Evolutionary conservation across 2,797 vertebrate species (phyloP).

Genomic region (Poeciliopsis infans): DNA sequence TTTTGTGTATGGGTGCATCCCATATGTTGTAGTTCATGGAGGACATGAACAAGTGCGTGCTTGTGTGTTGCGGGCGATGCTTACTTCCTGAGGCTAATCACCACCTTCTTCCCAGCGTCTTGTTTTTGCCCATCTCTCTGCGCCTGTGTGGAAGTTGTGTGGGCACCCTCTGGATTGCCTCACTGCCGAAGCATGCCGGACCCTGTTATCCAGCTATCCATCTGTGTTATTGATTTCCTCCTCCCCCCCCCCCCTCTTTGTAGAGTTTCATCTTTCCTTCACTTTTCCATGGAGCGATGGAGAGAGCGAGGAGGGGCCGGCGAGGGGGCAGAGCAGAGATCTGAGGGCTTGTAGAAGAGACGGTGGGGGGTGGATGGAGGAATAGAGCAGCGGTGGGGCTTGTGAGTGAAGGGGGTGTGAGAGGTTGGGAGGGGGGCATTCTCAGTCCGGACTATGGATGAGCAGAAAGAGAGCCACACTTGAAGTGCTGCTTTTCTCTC

Average conservation of each 20-base stretch:
- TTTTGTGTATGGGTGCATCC: constrained; percentile 27
- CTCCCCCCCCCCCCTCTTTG: constrained; percentile 70
- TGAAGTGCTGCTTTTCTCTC: constrained; percentile 67
- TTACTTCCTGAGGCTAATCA: constrained; percentile 78
- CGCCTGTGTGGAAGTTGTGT: constrained; percentile 84
- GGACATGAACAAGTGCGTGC: constrained; percentile 52
- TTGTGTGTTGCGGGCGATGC: constrained; percentile 69
- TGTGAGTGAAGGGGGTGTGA: constrained; percentile 67
- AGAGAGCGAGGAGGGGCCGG: constrained; percentile 62
- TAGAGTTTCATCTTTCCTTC: constrained; percentile 85
- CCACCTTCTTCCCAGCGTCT: constrained; percentile 73
- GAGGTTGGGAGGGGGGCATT: constrained; percentile 56
- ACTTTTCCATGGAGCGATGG: constrained; percentile 77
- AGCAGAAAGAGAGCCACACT: constrained; percentile 67
- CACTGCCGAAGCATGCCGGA: constrained; percentile 82
- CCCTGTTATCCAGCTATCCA: constrained; percentile 86
- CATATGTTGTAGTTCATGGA: constrained; percentile 25
- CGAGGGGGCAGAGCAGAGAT: constrained; percentile 73
- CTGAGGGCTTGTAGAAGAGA: constrained; percentile 68
- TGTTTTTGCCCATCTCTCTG: constrained; percentile 77
- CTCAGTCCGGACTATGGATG: constrained; percentile 73
- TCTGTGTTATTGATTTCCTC: constrained; percentile 86
- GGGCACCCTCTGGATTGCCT: constrained; percentile 85
- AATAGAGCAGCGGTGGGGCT: constrained; percentile 61
- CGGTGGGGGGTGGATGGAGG: constrained; percentile 47